phyloP scores from a whole-genome alignment of 2,888 invertebrate species.

The Synanthedon andrenaeformis region DNA sequence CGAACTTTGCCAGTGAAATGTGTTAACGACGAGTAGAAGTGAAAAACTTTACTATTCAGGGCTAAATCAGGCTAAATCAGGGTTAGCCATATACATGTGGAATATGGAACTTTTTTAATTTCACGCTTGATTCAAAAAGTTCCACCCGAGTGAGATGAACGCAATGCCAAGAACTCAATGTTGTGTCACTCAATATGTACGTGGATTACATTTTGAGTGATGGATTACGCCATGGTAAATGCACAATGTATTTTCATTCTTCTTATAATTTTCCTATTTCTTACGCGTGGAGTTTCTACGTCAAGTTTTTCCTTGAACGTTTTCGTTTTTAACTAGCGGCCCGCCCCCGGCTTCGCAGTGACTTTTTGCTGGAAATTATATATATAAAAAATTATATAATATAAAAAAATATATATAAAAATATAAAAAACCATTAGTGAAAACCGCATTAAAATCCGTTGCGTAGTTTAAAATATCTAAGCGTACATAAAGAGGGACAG shows the following conservation, averaged over 20 bases:
- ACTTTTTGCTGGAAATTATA: too few relatives aligned
- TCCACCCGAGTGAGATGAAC: conserved; percentile 24
- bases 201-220: conserved; percentile 20
- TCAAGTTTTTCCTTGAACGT: too few relatives aligned
- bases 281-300: too few relatives aligned
- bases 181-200: conserved; percentile 1
- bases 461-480: too few relatives aligned
- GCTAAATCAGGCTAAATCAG: too few relatives aligned
- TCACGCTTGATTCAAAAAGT: conserved; percentile 57
- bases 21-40: conserved; percentile 10
- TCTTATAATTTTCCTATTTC: conserved; percentile 1
- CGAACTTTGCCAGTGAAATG: conserved; percentile 22
- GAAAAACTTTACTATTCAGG: conserved; percentile 4
- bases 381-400: too few relatives aligned
- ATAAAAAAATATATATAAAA: too few relatives aligned
- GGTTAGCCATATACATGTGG: conserved; percentile 8
- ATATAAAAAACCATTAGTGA: too few relatives aligned
- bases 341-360: too few relatives aligned
- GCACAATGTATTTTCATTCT: background rate
- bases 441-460: too few relatives aligned
- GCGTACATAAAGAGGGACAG: too few relatives aligned
- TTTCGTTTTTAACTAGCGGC: too few relatives aligned
- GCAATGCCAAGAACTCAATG: conserved; percentile 28
- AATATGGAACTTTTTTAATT: conserved; percentile 62
- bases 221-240: conserved; percentile 14